These are phyloP conservation scores for Chloebia gouldiae DNA, from an alignment of 2,113 vertebrate species.

Conservation along the genomic window DNA sequence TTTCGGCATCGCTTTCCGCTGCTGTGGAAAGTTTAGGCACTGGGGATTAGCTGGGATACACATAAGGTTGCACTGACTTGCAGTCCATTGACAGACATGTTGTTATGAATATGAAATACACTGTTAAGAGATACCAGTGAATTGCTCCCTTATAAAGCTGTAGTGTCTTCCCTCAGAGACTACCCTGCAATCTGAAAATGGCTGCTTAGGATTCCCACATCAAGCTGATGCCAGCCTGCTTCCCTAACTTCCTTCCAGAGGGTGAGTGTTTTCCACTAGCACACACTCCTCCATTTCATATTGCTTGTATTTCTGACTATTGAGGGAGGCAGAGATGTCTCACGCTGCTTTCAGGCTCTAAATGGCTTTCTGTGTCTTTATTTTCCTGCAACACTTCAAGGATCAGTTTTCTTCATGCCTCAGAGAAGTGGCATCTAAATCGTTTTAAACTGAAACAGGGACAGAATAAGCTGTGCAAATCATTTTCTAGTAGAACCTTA, in stretches of 20 bases:
- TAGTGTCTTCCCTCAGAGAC: background rate
- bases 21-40: background rate
- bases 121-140: background rate
- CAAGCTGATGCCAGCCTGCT: background rate
- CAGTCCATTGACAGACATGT: background rate
- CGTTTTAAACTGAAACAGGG: constrained; percentile 45
- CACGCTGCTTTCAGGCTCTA: constrained; percentile 27
- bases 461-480: constrained; percentile 63
- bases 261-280: constrained; percentile 12
- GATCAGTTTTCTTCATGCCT: constrained; percentile 60
- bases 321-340: constrained; percentile 41
- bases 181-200: background rate
- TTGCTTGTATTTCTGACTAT: constrained; percentile 20
- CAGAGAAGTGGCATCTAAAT: constrained; percentile 57
- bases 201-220: constrained; percentile 23
- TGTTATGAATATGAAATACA: background rate
- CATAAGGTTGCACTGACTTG: background rate
- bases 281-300: background rate
- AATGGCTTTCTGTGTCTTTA: constrained; percentile 54
- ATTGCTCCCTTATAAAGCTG: background rate
- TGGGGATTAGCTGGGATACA: background rate
- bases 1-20: accelerated
- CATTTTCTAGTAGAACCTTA: constrained; percentile 59
- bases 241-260: background rate
- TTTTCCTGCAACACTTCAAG: constrained; percentile 58